A percentile compares a stretch with the other conserved stretches of the same genome.
These are phyloP conservation scores for Siniperca scherzeri DNA, from an alignment of 2,797 vertebrate species.

Conservation along the genomic window DNA sequence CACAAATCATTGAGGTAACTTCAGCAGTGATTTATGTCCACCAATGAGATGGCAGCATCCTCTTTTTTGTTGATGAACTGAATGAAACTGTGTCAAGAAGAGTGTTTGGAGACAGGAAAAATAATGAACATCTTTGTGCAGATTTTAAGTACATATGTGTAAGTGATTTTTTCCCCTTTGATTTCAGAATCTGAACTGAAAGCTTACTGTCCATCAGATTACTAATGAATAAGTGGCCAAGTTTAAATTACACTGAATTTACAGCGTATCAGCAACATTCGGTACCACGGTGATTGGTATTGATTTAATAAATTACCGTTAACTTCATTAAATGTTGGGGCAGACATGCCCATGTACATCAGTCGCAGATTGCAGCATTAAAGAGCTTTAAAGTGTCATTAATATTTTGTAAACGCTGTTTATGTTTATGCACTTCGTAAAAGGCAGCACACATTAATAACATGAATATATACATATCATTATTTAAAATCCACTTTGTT, in stretches of 20 bases:
- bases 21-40: constrained; percentile 4
- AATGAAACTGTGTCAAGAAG: constrained; percentile 1
- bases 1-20: neutral
- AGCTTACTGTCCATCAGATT: neutral
- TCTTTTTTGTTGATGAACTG: neutral
- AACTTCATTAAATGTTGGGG: neutral
- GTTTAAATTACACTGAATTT: neutral
- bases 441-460: neutral
- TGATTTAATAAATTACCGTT: neutral
- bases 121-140: constrained; percentile 17
- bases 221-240: too few relatives aligned
- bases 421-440: constrained; percentile 12
- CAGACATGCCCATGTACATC: neutral
- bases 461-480: neutral
- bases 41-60: neutral
- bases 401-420: constrained; percentile 16
- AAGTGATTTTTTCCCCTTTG: neutral
- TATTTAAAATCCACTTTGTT: neutral
- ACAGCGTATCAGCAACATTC: neutral
- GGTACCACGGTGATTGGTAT: neutral
- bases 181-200: neutral
- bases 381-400: constrained; percentile 10
- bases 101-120: neutral
- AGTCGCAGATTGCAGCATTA: neutral
- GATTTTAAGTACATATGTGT: constrained; percentile 20